A percentile compares a stretch with the other conserved stretches of the same genome.
Conservation (phyloP, 2,888 invertebrate genomes). For the Syrphus vitripennis region DNA sequence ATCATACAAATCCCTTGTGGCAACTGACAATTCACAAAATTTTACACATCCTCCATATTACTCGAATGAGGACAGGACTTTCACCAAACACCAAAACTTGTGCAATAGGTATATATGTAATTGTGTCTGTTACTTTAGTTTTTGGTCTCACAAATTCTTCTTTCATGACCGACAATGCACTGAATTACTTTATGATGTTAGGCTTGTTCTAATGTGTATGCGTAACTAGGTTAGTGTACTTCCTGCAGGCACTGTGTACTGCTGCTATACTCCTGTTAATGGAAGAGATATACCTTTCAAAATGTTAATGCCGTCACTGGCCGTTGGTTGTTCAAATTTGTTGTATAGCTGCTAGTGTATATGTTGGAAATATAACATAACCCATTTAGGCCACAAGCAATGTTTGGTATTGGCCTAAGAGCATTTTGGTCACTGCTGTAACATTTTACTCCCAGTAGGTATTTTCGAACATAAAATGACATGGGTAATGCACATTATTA, state of each 20-base stretch:
- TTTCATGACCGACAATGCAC: constrained; percentile 3
- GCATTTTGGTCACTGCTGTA: constrained; percentile 4
- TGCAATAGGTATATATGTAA: too few relatives aligned
- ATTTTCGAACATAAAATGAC: background rate
- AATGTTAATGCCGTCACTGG: constrained; percentile 7
- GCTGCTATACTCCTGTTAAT: background rate
- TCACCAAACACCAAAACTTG: constrained; percentile 7
- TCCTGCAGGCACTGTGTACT: background rate
- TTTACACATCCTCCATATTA: constrained; percentile 4
- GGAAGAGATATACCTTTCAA: constrained; percentile 22
- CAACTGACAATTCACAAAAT: constrained; percentile 10
- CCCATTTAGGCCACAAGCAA: constrained; percentile 7
- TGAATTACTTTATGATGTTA: constrained; percentile 19
- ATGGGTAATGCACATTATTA: background rate
- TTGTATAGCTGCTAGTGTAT: background rate
- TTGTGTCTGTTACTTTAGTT: constrained; percentile 24
- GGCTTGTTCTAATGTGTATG: constrained; percentile 9
- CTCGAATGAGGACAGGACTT: background rate
- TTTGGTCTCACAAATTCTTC: constrained; percentile 22
- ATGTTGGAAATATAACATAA: background rate
- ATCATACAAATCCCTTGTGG: constrained; percentile 38
- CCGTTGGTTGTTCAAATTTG: constrained; percentile 15
- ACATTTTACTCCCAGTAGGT: background rate
- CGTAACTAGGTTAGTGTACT: constrained; percentile 20
- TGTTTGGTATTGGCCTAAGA: background rate